These are phyloP conservation scores for Rhopalosiphum padi DNA, from an alignment of 1,140 invertebrate species.

Conservation along the genomic window DNA sequence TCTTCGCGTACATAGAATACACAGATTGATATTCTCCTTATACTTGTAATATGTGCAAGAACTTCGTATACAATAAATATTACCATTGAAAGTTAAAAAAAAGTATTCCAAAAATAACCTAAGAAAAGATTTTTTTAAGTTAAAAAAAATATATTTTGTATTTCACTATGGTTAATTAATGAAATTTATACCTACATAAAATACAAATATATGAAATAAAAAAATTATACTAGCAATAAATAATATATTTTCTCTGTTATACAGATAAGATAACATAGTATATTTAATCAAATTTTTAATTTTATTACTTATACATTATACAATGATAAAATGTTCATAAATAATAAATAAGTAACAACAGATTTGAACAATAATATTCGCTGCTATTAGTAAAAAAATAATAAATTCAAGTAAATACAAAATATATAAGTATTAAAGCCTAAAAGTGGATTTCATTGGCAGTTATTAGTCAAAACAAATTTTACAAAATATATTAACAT, in stretches of 20 bases:
- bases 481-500: too few species aligned
- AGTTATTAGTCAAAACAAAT: neutral
- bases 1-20: neutral
- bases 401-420: neutral
- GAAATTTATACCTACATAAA: neutral
- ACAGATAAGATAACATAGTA: too few species aligned
- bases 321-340: neutral
- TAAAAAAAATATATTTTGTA: neutral
- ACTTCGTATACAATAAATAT: neutral
- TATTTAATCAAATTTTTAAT: neutral
- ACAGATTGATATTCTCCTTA: neutral
- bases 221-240: neutral
- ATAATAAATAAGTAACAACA: neutral
- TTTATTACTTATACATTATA: neutral
- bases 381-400: neutral
- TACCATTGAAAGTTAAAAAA: neutral
- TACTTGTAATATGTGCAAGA: neutral
- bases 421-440: neutral
- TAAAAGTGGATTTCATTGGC: neutral
- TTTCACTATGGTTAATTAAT: neutral
- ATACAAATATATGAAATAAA: neutral
- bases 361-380: neutral
- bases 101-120: neutral
- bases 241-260: neutral
- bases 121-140: neutral